Evolutionary conservation across 2,888 invertebrate genomes (phyloP).

Genomic region (Argyresthia albistria): DNA sequence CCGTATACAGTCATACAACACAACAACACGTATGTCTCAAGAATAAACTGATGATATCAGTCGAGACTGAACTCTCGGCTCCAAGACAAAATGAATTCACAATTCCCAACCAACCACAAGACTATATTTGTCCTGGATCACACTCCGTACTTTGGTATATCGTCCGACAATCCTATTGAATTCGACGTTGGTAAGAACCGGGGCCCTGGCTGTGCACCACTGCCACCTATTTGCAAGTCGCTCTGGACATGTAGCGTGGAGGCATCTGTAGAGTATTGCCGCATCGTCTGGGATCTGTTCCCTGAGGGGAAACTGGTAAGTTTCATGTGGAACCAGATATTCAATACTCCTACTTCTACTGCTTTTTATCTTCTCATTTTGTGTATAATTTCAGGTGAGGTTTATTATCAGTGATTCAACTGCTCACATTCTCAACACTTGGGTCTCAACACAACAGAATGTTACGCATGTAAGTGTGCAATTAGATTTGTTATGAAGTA

Average conservation of each 20-base stretch:
- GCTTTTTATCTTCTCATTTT: not conserved
- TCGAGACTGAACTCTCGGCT: not conserved
- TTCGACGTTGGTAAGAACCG: conserved; percentile 84
- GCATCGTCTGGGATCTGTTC: conserved; percentile 98
- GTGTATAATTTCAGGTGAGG: conserved; percentile 74
- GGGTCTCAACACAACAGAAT: conserved; percentile 88
- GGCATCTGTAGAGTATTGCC: conserved; percentile 94
- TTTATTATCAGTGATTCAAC: conserved; percentile 91
- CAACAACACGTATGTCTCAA: too few relatives aligned
- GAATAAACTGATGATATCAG: too few relatives aligned
- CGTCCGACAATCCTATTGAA: conserved; percentile 86
- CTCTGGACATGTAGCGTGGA: conserved; percentile 98
- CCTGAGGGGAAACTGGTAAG: conserved; percentile 88
- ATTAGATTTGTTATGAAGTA: too few relatives aligned
- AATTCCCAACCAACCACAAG: conserved; percentile 87
- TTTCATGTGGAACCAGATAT: not conserved
- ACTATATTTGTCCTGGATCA: conserved; percentile 97
- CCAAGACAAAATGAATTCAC: not conserved
- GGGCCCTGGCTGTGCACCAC: conserved; percentile 79
- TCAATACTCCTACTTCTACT: not conserved
- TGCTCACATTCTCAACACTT: conserved; percentile 88
- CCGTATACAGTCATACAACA: too few relatives aligned
- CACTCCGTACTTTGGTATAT: conserved; percentile 91
- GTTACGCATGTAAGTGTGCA: conserved; percentile 82
- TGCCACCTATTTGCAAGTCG: conserved; percentile 91